These are phyloP conservation scores for Perizoma flavofasciatum DNA, from an alignment of 2,888 invertebrate species.

Conservation along the genomic window DNA sequence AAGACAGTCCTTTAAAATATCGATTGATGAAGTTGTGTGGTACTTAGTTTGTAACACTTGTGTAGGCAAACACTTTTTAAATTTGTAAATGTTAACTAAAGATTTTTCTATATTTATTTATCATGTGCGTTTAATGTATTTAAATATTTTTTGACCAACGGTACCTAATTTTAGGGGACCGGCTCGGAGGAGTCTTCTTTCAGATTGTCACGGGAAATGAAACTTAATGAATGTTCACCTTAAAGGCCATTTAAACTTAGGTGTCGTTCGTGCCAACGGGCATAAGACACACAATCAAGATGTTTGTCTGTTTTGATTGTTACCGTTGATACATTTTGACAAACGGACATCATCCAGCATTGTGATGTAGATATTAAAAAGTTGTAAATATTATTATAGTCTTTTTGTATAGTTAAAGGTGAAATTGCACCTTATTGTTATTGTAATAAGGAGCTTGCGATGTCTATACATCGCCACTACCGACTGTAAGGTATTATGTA, in stretches of 20 bases:
- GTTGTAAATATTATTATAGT: constrained; percentile 35
- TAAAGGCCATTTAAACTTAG: too few species aligned
- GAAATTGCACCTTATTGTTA: constrained; percentile 28
- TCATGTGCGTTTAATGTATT: constrained; percentile 10
- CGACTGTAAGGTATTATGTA: constrained; percentile 41
- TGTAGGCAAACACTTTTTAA: not conserved
- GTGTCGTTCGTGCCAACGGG: too few species aligned
- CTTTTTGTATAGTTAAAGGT: constrained; percentile 30
- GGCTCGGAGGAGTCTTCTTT: not conserved
- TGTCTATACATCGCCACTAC: constrained; percentile 43
- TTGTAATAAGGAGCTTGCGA: constrained; percentile 52
- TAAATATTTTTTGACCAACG: constrained; percentile 1
- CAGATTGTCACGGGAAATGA: too few species aligned
- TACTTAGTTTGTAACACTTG: not conserved
- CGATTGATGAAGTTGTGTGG: not conserved
- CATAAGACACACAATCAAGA: constrained; percentile 10
- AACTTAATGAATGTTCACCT: too few species aligned
- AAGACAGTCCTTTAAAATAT: too few species aligned
- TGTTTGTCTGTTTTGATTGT: constrained; percentile 18
- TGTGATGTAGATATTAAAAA: constrained; percentile 34
- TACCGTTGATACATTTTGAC: constrained; percentile 10
- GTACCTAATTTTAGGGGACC: constrained; percentile 9
- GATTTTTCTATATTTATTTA: constrained; percentile 5
- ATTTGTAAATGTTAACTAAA: not conserved
- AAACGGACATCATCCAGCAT: constrained; percentile 24